These are phyloP conservation scores for Pyralis farinalis DNA, from an alignment of 2,888 invertebrate species.

Conservation along the genomic window DNA sequence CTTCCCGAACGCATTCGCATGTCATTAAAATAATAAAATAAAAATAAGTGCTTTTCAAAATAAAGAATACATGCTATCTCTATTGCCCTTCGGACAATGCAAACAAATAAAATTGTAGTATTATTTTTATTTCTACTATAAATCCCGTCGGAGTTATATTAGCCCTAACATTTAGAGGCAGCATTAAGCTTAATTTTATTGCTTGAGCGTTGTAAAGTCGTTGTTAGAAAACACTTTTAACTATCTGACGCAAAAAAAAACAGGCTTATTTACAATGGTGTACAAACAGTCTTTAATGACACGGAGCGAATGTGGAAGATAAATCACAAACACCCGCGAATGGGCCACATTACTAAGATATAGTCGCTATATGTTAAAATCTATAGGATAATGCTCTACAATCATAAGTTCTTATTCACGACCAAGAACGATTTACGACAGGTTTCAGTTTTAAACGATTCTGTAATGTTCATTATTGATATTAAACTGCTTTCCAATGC, in stretches of 20 bases:
- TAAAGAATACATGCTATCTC: no score
- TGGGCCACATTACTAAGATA: background rate
- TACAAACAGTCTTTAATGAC: slow-evolving; percentile 29
- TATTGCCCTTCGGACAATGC: background rate
- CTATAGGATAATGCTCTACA: no score
- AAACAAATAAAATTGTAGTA: slow-evolving; percentile 3
- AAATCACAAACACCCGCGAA: slow-evolving; percentile 23
- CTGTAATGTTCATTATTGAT: no score
- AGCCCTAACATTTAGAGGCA: slow-evolving; percentile 9
- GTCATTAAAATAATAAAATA: no score
- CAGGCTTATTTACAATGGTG: slow-evolving; percentile 25
- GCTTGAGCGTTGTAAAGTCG: slow-evolving; percentile 25
- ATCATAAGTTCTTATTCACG: no score
- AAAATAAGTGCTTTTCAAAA: no score
- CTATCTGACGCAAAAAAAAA: slow-evolving; percentile 28
- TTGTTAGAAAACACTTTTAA: slow-evolving; percentile 33
- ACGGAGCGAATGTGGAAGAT: slow-evolving; percentile 21
- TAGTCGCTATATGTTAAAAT: no score
- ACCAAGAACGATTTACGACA: no score
- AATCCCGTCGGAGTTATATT: slow-evolving; percentile 4
- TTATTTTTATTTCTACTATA: slow-evolving; percentile 1
- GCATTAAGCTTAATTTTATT: slow-evolving; percentile 36
- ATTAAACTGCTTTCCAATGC: no score
- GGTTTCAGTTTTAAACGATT: no score
- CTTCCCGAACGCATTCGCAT: no score